Base-by-base conservation (phyloP, 2,113 vertebrate species). In the Oriolus oriolus region DNA sequence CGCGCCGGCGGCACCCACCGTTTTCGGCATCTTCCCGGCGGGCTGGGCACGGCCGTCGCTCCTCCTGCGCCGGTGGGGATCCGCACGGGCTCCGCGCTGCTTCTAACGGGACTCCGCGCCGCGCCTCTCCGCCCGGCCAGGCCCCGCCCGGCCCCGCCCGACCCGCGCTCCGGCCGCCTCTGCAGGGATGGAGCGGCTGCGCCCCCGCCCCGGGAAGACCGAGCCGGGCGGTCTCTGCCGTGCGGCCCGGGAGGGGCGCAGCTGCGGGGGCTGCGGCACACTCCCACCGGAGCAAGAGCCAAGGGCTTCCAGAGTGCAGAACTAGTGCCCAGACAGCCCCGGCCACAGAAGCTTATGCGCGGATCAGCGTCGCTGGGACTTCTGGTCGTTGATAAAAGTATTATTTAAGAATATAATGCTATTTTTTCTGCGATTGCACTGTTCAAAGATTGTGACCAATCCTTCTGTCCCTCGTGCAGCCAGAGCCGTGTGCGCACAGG, bases 31-130 rank as follows among this genome's bases (percentile, higher is more conserved):
- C 59, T 84, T 94, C 50, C 53, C 87, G 76, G 66, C 57, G 33
- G 64, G 35, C 68, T 71, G 60, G 57, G 20, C 68, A 33, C 79
- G 45, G 77, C 77, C 41, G 23, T 63, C 49, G 28, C n/a, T 78
- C 52, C 66, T 84, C 44, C 68, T 49, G 47, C 50, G 66, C 57
- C 59, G 37, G 7, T 70, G 23, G 13, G 33, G 47, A 20, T 89
- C 69, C 65, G 56, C 10, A 68, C 41, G 33, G 80, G 23, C 41
- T 85, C 69, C 82, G 71, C 61, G 76, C 68, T 98, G 97, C 98
- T 98, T 97, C 98, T 98, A 98, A 98, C 98, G 98, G 98, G 97
- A 82, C 75, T 42, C 75, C 44, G 50, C 77, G 65, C 73, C 59
- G 63, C 57, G 59, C 84, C 69, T 27, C 63, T 87, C n/a, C 84